Conservation (phyloP, 2,888 invertebrate species). For the Amphimallon solstitiale region DNA sequence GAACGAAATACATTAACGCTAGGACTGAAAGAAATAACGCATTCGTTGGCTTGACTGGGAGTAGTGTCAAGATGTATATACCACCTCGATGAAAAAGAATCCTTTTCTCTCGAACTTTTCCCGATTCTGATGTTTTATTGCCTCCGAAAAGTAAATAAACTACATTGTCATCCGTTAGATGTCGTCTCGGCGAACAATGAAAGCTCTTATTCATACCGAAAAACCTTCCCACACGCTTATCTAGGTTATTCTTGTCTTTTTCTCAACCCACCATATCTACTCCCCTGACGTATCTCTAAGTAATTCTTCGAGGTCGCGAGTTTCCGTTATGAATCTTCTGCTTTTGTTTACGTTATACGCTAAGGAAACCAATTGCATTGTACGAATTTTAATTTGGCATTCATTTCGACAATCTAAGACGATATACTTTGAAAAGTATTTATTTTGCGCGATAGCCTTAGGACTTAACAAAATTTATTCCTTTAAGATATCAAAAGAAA, state of each 20-base stretch:
- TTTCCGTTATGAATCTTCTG: conserved; percentile 4
- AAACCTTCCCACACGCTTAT: conserved; percentile 24
- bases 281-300: conserved; percentile 5
- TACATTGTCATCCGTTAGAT: conserved; percentile 35
- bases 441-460: too few species aligned
- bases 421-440: too few species aligned
- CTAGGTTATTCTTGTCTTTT: conserved; percentile 24
- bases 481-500: too few species aligned
- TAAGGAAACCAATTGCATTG: not conserved
- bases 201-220: conserved; percentile 32
- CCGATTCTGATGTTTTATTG: conserved; percentile 31
- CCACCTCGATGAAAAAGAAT: conserved; percentile 27
- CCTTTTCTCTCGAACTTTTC: conserved; percentile 23
- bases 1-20: not conserved
- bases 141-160: conserved; percentile 36
- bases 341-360: not conserved
- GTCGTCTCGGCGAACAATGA: conserved; percentile 24
- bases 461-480: too few species aligned
- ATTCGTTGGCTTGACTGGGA: conserved; percentile 7
- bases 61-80: conserved; percentile 25
- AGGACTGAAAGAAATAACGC: not conserved
- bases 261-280: conserved; percentile 9
- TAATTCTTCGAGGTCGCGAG: conserved; percentile 23
- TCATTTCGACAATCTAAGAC: too few species aligned
- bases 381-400: too few species aligned